Evolutionary conservation across 2,113 vertebrate species (phyloP).

Genomic region (Pogonocichla stellata): DNA sequence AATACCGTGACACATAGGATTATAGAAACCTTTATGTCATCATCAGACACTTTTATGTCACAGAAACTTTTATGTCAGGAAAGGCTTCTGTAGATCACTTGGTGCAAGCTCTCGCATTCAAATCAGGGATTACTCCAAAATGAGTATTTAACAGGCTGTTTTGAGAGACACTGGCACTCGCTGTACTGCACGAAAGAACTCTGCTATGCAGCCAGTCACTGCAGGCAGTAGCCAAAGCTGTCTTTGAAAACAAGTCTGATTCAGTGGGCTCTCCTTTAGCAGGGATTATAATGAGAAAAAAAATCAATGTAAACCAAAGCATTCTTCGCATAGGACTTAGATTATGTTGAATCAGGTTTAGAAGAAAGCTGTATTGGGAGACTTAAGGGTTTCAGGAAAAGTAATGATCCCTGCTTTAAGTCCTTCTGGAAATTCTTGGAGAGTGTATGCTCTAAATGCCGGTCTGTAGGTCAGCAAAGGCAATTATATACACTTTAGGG

Average conservation of each 20-base stretch:
- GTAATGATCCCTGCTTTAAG: not conserved
- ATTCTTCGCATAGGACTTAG: not conserved
- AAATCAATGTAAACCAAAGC: not conserved
- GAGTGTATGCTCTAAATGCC: not conserved
- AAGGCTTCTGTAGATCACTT: not conserved
- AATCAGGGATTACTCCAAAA: not conserved
- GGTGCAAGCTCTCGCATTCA: not conserved
- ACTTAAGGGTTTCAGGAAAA: not conserved
- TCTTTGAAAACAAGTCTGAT: not conserved
- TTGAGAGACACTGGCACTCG: not conserved
- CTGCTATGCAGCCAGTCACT: not conserved
- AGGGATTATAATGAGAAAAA: not conserved
- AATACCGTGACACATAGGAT: not conserved
- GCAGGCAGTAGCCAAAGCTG: accelerated
- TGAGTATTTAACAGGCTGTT: not conserved
- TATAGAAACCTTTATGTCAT: not conserved
- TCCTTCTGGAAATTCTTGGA: conserved; percentile 6
- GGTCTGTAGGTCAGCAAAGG: not conserved
- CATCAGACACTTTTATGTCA: not conserved
- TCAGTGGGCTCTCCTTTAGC: not conserved
- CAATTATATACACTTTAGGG: not conserved
- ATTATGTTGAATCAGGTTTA: not conserved
- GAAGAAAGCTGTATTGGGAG: not conserved
- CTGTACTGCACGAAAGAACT: not conserved
- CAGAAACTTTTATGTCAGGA: not conserved